These are phyloP conservation scores for Labroides dimidiatus DNA, from an alignment of 2,797 vertebrate genomes.

Conservation along the genomic window DNA sequence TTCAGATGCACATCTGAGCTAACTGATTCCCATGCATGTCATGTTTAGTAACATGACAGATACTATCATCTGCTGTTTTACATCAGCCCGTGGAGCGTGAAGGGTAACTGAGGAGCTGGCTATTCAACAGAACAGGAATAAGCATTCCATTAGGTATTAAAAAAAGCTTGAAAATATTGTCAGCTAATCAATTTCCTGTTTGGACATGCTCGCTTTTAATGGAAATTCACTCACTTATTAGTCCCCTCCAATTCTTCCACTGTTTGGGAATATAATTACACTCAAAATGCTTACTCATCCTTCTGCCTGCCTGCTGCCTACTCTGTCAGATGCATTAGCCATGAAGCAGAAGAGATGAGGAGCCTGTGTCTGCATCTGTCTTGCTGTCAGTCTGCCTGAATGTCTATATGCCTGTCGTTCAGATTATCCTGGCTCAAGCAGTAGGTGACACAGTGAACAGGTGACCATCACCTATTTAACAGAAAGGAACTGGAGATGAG, in stretches of 20 bases:
- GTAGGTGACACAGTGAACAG: constrained; percentile 77
- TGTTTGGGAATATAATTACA: constrained; percentile 78
- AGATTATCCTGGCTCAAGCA: constrained; percentile 71
- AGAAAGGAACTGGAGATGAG: constrained; percentile 63
- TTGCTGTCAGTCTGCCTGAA: constrained; percentile 65
- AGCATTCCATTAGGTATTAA: constrained; percentile 79
- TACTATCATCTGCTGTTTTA: constrained; percentile 72
- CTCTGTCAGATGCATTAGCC: constrained; percentile 81
- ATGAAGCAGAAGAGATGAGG: constrained; percentile 75
- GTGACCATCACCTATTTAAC: constrained; percentile 75
- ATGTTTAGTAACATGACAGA: constrained; percentile 74
- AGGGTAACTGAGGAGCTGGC: constrained; percentile 66
- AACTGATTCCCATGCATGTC: constrained; percentile 73
- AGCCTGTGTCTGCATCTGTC: constrained; percentile 73
- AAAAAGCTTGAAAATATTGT: constrained; percentile 68
- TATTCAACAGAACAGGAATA: constrained; percentile 66
- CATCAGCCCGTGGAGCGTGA: constrained; percentile 70
- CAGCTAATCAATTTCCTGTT: constrained; percentile 80
- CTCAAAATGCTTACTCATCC: constrained; percentile 80
- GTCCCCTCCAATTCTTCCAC: constrained; percentile 66
- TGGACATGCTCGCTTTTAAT: constrained; percentile 72
- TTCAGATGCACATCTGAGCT: constrained; percentile 59
- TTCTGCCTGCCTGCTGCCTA: constrained; percentile 75
- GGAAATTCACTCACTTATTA: constrained; percentile 75
- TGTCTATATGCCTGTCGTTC: constrained; percentile 65